Percentiles rank a stretch among this genome's conserved stretches.
These are phyloP conservation scores for Aldabrachelys gigantea DNA, from an alignment of 2,113 vertebrate species.

Conservation along the genomic window DNA sequence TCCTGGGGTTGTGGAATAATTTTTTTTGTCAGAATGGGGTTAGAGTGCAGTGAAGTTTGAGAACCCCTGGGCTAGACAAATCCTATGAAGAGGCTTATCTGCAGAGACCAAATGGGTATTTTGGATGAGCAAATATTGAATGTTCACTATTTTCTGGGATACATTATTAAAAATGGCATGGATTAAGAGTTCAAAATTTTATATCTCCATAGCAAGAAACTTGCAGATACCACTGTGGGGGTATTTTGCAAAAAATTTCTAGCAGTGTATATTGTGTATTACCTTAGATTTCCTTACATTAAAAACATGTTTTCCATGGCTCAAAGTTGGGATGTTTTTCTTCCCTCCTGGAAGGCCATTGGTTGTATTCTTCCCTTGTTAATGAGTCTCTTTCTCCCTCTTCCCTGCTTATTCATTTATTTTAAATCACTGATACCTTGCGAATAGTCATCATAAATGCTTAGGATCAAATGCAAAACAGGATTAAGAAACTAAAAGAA, in stretches of 20 bases:
- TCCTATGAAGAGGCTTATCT: not conserved
- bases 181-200: not conserved
- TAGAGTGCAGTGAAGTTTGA: too few species aligned
- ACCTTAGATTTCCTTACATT: not conserved
- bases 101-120: not conserved
- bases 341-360: slow-evolving; percentile 20
- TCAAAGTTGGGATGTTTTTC: not conserved
- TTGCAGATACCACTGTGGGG: not conserved
- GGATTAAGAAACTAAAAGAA: not conserved
- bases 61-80: not conserved
- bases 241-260: not conserved
- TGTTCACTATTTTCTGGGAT: not conserved
- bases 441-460: not conserved
- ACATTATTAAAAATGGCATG: not conserved
- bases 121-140: not conserved
- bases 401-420: not conserved
- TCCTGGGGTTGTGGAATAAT: too few species aligned
- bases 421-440: rapidly evolving
- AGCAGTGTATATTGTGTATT: not conserved
- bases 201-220: not conserved
- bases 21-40: too few species aligned
- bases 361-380: slow-evolving; percentile 22
- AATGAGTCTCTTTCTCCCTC: not conserved
- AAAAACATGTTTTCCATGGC: not conserved
- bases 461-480: rapidly evolving